Evolutionary conservation across 2,113 vertebrate species (phyloP).

Genomic region (Canis aureus): DNA sequence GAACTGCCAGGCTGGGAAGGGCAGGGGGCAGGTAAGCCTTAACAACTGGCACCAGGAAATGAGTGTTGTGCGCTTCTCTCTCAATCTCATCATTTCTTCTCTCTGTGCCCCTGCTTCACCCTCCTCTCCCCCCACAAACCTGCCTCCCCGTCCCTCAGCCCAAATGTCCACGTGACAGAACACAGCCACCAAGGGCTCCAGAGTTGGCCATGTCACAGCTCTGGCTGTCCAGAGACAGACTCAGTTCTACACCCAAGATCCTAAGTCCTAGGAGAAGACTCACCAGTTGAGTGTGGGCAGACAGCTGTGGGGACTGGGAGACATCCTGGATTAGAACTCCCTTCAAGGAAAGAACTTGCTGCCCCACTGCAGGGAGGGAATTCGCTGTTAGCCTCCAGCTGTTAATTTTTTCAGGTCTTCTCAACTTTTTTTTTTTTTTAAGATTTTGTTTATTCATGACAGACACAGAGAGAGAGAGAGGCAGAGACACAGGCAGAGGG

Average conservation of each 20-base stretch:
- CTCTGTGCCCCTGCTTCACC: not conserved
- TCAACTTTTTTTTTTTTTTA: too few relatives aligned
- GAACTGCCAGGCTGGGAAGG: not conserved
- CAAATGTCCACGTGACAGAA: not conserved
- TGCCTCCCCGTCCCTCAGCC: not conserved
- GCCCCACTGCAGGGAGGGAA: not conserved
- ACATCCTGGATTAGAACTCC: not conserved
- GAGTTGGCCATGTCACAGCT: not conserved
- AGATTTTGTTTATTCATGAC: too few relatives aligned
- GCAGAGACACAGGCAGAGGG: too few relatives aligned
- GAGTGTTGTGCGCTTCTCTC: not conserved
- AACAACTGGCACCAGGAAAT: not conserved
- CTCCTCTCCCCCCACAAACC: not conserved
- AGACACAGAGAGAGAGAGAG: too few relatives aligned
- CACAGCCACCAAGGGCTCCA: not conserved
- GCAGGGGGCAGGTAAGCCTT: not conserved
- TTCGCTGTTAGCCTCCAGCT: not conserved
- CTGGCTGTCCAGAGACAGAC: not conserved
- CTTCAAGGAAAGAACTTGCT: not conserved
- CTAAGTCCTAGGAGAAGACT: not conserved
- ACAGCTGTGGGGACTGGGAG: accelerated
- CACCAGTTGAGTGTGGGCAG: not conserved
- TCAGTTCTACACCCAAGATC: not conserved
- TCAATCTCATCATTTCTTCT: accelerated
- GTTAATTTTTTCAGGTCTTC: not conserved